A percentile compares a stretch with the other conserved stretches of the same genome.
Evolutionary conservation across 2,113 vertebrate genomes (phyloP).

Genomic region (Notarius lentiginosus): DNA sequence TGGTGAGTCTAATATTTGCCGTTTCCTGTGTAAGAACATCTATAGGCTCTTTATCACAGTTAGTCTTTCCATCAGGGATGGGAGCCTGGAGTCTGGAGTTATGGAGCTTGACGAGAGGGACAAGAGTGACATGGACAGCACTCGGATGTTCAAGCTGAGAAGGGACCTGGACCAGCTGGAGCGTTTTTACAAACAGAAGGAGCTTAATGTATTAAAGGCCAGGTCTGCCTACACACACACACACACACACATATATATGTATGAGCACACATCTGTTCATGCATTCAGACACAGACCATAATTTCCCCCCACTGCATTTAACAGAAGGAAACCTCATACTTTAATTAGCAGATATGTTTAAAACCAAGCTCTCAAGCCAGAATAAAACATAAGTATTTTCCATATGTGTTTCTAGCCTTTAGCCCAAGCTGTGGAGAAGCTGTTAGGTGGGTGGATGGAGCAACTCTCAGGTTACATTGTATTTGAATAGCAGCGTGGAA

Average conservation of each 20-base stretch:
- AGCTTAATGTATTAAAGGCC: slow-evolving; percentile 65
- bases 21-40: not conserved
- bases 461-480: slow-evolving; percentile 37
- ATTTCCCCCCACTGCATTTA: not conserved
- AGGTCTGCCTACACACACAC: slow-evolving; percentile 70
- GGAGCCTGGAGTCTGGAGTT: not conserved
- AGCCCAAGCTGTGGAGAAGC: slow-evolving; percentile 41
- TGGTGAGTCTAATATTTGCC: slow-evolving; percentile 49
- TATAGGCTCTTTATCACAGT: not conserved
- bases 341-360: slow-evolving; percentile 44
- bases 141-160: slow-evolving; percentile 62
- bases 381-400: slow-evolving; percentile 36
- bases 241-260: no score
- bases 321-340: slow-evolving; percentile 39
- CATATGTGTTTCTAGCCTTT: slow-evolving; percentile 40
- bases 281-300: not conserved
- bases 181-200: slow-evolving; percentile 67
- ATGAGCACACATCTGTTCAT: not conserved
- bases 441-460: slow-evolving; percentile 48
- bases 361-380: slow-evolving; percentile 27
- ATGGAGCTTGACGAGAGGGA: not conserved
- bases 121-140: slow-evolving; percentile 55
- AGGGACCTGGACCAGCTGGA: slow-evolving; percentile 70
- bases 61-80: slow-evolving; percentile 51
- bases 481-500: slow-evolving; percentile 31